Conservation (phyloP, 2,888 invertebrate species). For the Rhabditoides inermis region DNA sequence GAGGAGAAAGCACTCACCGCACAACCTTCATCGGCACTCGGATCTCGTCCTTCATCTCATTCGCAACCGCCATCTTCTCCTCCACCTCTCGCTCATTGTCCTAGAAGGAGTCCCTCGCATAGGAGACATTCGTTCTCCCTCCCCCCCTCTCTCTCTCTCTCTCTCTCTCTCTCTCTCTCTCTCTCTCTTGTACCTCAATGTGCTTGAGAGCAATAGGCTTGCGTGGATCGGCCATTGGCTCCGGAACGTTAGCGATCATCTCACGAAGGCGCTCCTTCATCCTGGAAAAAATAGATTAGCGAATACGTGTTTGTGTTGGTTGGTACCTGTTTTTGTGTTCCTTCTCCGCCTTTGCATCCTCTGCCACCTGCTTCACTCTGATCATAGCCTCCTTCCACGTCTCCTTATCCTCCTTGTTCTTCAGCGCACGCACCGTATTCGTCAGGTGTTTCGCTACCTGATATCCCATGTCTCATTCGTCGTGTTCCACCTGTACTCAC, state of each 20-base stretch:
- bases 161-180: slow-evolving; percentile 15
- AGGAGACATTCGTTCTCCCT: no score
- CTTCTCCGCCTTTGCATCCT: slow-evolving; percentile 23
- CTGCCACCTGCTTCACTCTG: slow-evolving; percentile 23
- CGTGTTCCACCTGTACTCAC: no score
- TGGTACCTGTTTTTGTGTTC: slow-evolving; percentile 15
- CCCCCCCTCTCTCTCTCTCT: neutral
- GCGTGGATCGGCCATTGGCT: slow-evolving; percentile 28
- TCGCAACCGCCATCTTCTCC: slow-evolving; percentile 11
- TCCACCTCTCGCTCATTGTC: neutral
- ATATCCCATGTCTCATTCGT: slow-evolving; percentile 19
- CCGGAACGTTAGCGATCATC: slow-evolving; percentile 36
- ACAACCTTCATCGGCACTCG: slow-evolving; percentile 31
- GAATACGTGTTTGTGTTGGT: no score
- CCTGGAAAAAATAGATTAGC: no score
- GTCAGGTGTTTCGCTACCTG: slow-evolving; percentile 27
- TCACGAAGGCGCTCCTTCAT: slow-evolving; percentile 17
- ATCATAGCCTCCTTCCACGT: slow-evolving; percentile 27
- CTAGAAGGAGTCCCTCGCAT: no score
- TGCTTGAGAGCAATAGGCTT: slow-evolving; percentile 25
- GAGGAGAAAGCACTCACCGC: neutral
- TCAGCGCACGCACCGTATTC: slow-evolving; percentile 24
- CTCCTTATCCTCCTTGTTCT: slow-evolving; percentile 24
- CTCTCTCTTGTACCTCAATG: neutral
- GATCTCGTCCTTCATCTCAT: slow-evolving; percentile 25